These are phyloP conservation scores for Caerostris darwini DNA, from an alignment of 1,140 invertebrate species.

Conservation along the genomic window DNA sequence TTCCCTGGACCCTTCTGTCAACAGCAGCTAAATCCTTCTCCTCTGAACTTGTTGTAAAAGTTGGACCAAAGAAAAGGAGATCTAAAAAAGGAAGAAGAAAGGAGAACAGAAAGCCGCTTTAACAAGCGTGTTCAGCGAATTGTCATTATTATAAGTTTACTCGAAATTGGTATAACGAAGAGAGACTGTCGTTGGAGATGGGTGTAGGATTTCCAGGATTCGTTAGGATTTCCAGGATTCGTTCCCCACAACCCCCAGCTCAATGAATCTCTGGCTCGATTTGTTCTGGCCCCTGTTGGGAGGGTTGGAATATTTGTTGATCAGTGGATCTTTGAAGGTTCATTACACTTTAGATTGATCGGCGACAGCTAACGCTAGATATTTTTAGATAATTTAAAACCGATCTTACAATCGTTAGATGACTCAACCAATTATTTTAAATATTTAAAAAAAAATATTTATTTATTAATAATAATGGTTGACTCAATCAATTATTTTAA, in stretches of 20 bases:
- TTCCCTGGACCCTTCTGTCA: neutral
- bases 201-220: neutral
- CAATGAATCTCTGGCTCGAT: too few relatives aligned
- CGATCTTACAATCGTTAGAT: too few relatives aligned
- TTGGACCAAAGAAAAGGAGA: neutral
- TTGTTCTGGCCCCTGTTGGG: too few relatives aligned
- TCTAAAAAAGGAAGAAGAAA: neutral
- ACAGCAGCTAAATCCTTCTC: constrained; percentile 26
- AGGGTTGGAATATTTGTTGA: too few relatives aligned
- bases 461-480: too few relatives aligned
- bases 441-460: too few relatives aligned
- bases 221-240: neutral
- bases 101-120: constrained; percentile 6
- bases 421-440: too few relatives aligned
- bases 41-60: neutral
- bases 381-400: too few relatives aligned
- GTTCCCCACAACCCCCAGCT: neutral
- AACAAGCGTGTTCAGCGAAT: constrained; percentile 52
- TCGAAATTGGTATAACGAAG: constrained; percentile 29
- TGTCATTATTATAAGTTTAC: constrained; percentile 55
- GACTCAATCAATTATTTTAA: too few relatives aligned
- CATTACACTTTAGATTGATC: too few relatives aligned
- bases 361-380: too few relatives aligned
- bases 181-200: neutral
- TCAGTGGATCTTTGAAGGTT: too few relatives aligned